Conservation (phyloP, 1,140 invertebrate genomes). For the Drosophila subobscura region DNA sequence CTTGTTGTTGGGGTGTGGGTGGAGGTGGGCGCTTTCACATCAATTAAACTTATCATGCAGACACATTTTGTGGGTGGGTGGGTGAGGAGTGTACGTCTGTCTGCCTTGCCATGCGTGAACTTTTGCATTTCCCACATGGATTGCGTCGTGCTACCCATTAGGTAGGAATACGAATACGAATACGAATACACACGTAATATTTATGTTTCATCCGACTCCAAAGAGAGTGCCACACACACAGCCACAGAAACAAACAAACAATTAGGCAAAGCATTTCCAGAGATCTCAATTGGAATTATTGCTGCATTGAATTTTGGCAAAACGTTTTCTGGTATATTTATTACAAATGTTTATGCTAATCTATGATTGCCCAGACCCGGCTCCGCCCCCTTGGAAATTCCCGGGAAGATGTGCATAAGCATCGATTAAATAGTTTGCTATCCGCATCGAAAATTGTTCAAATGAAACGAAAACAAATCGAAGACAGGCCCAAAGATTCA, state of each 20-base stretch:
- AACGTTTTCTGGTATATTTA: constrained; percentile 41
- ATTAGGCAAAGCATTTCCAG: constrained; percentile 56
- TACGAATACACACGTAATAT: constrained; percentile 59
- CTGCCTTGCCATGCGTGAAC: constrained; percentile 30
- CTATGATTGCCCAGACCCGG: constrained; percentile 45
- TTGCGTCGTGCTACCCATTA: constrained; percentile 32
- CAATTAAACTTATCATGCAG: constrained; percentile 74
- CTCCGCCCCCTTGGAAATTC: constrained; percentile 34
- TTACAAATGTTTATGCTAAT: constrained; percentile 77
- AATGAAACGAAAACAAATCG: constrained; percentile 71
- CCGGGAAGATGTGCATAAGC: constrained; percentile 39
- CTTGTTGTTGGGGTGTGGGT: not conserved
- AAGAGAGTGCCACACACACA: constrained; percentile 19
- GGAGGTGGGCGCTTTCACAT: constrained; percentile 35
- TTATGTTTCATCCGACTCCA: constrained; percentile 70
- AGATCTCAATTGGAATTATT: constrained; percentile 59
- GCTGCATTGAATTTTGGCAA: constrained; percentile 35
- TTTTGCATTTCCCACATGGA: constrained; percentile 71
- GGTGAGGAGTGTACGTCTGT: not conserved
- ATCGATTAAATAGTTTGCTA: constrained; percentile 69
- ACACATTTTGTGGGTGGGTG: constrained; percentile 15
- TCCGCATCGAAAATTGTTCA: constrained; percentile 50
- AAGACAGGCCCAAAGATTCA: constrained; percentile 49
- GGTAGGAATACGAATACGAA: constrained; percentile 17
- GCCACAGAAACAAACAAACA: constrained; percentile 61